Percentiles rank a stretch among this genome's conserved stretches.
These are phyloP conservation scores for Philereme vetulata DNA, from an alignment of 2,888 invertebrate species.

Conservation along the genomic window DNA sequence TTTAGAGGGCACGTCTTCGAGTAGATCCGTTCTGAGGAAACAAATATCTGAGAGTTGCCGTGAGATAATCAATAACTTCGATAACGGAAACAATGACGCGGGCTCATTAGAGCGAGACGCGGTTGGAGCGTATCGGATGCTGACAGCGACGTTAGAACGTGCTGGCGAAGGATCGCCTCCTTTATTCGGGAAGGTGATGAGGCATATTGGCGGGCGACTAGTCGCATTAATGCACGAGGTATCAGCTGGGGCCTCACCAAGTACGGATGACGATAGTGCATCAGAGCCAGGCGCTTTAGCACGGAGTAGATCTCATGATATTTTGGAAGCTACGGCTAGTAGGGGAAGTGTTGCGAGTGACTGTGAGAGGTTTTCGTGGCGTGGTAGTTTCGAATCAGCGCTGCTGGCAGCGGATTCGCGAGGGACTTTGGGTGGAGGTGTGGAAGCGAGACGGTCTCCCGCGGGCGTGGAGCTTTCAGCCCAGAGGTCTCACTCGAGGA, in stretches of 20 bases:
- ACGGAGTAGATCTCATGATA: slow-evolving; percentile 92
- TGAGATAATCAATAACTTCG: slow-evolving; percentile 94
- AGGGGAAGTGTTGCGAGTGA: slow-evolving; percentile 90
- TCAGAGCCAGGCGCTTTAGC: slow-evolving; percentile 88
- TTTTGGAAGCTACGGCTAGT: slow-evolving; percentile 85
- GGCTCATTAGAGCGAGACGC: slow-evolving; percentile 88
- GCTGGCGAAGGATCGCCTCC: slow-evolving; percentile 90
- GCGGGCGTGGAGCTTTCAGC: slow-evolving; percentile 93
- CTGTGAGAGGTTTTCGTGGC: slow-evolving; percentile 95
- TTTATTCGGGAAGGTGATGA: slow-evolving; percentile 94
- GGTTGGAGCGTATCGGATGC: slow-evolving; percentile 93
- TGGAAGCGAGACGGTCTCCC: slow-evolving; percentile 90
- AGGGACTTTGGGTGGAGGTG: slow-evolving; percentile 89
- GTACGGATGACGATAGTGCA: slow-evolving; percentile 89
- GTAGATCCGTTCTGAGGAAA: slow-evolving; percentile 89
- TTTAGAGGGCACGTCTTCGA: slow-evolving; percentile 86
- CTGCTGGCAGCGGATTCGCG: slow-evolving; percentile 93
- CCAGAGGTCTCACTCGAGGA: slow-evolving; percentile 90
- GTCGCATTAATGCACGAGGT: slow-evolving; percentile 97
- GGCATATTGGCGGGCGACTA: slow-evolving; percentile 93
- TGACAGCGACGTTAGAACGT: slow-evolving; percentile 93
- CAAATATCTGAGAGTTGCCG: slow-evolving; percentile 95
- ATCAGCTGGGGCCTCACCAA: slow-evolving; percentile 90
- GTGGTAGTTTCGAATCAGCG: slow-evolving; percentile 96
- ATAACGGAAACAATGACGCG: slow-evolving; percentile 86